Conservation (phyloP, 2,888 invertebrate species). For the Gnatocerus cornutus region DNA sequence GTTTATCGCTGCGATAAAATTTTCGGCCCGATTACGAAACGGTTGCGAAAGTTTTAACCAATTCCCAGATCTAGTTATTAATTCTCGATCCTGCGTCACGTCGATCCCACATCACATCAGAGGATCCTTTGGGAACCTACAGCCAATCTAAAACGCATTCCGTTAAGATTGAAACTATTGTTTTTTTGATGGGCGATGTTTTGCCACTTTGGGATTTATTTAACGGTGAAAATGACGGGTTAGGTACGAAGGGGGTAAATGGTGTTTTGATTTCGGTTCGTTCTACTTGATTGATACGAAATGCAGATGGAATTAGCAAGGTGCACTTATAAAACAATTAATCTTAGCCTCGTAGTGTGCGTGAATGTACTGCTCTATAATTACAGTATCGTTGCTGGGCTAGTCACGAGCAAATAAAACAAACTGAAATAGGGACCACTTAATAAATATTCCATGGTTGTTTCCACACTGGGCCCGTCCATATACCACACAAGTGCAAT, state of each 20-base stretch:
- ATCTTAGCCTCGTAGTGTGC: constrained; percentile 59
- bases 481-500: constrained; percentile 8
- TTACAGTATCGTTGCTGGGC: constrained; percentile 56
- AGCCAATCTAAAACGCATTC: constrained; percentile 49
- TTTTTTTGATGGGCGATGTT: constrained; percentile 31
- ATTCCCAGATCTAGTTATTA: constrained; percentile 60
- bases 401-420: constrained; percentile 48
- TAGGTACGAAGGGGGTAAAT: background rate
- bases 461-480: constrained; percentile 16
- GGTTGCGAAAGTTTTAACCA: constrained; percentile 40
- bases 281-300: constrained; percentile 42
- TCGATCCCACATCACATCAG: constrained; percentile 61
- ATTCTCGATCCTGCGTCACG: constrained; percentile 57
- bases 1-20: constrained; percentile 36
- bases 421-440: constrained; percentile 41
- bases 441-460: constrained; percentile 40
- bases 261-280: constrained; percentile 2
- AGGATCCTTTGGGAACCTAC: constrained; percentile 46
- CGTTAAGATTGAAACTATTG: constrained; percentile 42
- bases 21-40: constrained; percentile 22
- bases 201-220: constrained; percentile 34
- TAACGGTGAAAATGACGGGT: constrained; percentile 11
- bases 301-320: constrained; percentile 51
- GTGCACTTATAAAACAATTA: constrained; percentile 62
- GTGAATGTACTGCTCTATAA: constrained; percentile 58